These are phyloP conservation scores for Eospalax fontanierii DNA, from an alignment of 2,797 vertebrate genomes.

Conservation along the genomic window DNA sequence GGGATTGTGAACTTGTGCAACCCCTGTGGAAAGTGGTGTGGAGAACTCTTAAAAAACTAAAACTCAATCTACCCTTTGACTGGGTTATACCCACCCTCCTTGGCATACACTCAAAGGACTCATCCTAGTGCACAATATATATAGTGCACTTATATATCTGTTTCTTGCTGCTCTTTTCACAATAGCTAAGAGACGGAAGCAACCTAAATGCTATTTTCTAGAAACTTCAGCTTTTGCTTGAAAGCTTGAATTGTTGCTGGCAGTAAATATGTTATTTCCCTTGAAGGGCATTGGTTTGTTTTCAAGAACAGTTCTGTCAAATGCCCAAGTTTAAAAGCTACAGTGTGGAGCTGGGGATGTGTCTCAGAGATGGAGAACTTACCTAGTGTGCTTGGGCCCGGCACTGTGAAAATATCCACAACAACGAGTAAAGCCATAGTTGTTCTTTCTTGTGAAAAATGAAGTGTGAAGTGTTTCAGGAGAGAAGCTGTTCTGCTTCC, in stretches of 20 bases:
- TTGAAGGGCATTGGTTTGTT: conserved; percentile 38
- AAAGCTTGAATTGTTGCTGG: neutral
- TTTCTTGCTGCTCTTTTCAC: no score
- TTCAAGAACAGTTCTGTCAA: conserved; percentile 47
- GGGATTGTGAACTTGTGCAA: no score
- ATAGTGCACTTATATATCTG: no score
- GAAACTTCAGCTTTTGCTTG: conserved; percentile 24
- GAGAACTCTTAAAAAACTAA: no score
- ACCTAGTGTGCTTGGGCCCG: neutral
- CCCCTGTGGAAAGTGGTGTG: no score
- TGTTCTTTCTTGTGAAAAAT: neutral
- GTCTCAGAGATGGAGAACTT: neutral
- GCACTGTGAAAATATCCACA: neutral
- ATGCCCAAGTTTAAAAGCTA: neutral
- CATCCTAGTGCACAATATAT: no score
- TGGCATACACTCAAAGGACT: no score
- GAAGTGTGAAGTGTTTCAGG: neutral
- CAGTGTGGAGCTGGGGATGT: no score
- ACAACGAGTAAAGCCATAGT: neutral
- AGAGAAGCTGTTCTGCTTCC: neutral
- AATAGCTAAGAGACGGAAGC: no score
- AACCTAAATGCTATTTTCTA: neutral
- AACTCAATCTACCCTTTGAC: no score
- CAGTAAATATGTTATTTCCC: neutral
- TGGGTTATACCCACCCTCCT: no score